These are phyloP conservation scores for Orthosia cruda DNA, from an alignment of 2,888 invertebrate genomes.

Conservation along the genomic window DNA sequence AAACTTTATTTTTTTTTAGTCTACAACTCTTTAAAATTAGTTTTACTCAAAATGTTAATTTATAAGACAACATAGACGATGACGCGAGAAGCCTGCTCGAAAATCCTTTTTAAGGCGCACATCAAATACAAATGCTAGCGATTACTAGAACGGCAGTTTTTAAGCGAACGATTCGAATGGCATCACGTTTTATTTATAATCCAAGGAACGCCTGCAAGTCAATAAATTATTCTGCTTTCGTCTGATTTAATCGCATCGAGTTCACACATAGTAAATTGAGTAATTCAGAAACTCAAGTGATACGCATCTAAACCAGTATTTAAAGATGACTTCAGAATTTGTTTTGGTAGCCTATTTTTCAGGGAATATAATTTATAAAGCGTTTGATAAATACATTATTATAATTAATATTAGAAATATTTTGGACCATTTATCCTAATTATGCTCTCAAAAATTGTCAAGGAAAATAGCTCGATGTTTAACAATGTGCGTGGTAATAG, in stretches of 20 bases:
- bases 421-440: background rate
- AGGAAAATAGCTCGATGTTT: background rate
- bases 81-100: background rate
- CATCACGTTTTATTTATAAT: constrained; percentile 40
- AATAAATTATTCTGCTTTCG: constrained; percentile 15
- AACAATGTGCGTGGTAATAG: too few relatives aligned
- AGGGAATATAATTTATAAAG: constrained; percentile 7
- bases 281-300: constrained; percentile 19
- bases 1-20: too few relatives aligned
- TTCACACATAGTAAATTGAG: constrained; percentile 28
- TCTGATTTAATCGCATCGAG: constrained; percentile 10
- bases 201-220: constrained; percentile 10
- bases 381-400: background rate
- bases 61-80: constrained; percentile 1
- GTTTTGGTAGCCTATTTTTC: background rate
- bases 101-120: constrained; percentile 21
- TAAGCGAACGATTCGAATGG: constrained; percentile 44
- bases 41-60: constrained; percentile 11
- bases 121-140: constrained; percentile 31
- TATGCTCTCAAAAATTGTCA: background rate
- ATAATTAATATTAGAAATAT: background rate
- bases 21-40: background rate
- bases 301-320: background rate
- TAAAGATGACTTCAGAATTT: background rate
- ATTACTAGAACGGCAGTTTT: constrained; percentile 38